Conservation (phyloP, 2,113 vertebrate species). For the Circaetus gallicus region DNA sequence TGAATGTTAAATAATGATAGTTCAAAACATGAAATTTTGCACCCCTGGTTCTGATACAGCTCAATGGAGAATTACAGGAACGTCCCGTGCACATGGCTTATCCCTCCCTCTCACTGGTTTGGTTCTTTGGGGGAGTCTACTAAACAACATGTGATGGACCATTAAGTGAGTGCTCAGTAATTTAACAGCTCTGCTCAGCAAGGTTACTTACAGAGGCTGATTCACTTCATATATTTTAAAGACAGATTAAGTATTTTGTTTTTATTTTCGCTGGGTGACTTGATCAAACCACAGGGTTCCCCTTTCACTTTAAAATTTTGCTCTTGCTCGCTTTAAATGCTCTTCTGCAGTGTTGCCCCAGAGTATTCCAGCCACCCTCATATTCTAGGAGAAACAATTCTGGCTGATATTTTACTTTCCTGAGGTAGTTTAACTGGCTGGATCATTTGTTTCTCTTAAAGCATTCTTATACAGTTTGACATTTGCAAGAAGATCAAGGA, state of each 20-base stretch:
- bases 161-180: not conserved
- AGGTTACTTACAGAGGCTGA: not conserved
- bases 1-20: not conserved
- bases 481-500: slow-evolving; percentile 13
- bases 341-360: not conserved
- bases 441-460: slow-evolving; percentile 21
- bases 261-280: not conserved
- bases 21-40: not conserved
- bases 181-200: not conserved
- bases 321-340: not conserved
- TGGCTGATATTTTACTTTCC: not conserved
- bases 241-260: not conserved
- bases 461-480: not conserved
- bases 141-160: not conserved
- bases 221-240: not conserved
- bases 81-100: not conserved
- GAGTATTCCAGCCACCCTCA: not conserved
- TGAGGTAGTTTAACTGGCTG: not conserved
- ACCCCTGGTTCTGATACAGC: not conserved
- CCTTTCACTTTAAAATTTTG: not conserved
- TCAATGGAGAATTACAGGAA: not conserved
- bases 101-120: not conserved
- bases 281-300: not conserved
- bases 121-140: not conserved
- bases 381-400: not conserved